A percentile compares a stretch with the other conserved stretches of the same genome.
Conservation (phyloP, 2,888 invertebrate species). For the Amaurobius ferox region DNA sequence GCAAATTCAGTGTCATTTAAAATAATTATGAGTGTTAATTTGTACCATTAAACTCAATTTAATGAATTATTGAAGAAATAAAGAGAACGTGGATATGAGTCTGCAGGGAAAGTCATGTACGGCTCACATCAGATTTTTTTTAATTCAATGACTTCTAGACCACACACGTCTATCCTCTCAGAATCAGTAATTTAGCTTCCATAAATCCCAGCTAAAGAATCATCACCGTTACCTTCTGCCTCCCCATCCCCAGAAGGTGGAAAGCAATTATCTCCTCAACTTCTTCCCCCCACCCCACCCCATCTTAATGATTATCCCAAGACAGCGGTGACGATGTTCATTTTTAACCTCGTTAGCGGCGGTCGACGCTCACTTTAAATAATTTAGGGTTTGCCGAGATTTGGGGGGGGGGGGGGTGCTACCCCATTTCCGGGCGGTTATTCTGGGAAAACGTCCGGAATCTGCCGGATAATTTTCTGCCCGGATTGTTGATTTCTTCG, state of each 20-base stretch:
- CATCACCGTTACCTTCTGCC: background rate
- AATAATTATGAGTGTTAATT: no score
- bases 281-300: background rate
- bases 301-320: conserved; percentile 15
- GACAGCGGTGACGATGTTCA: conserved; percentile 8
- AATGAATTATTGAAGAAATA: no score
- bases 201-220: conserved; percentile 8
- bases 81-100: no score
- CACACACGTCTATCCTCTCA: no score
- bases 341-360: conserved; percentile 15
- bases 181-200: background rate
- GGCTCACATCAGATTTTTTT: no score
- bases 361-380: conserved; percentile 9
- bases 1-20: no score
- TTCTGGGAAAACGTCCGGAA: background rate
- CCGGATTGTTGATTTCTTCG: no score
- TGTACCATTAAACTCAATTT: no score
- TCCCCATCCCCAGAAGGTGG: background rate
- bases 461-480: background rate
- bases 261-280: background rate
- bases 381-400: conserved; percentile 3
- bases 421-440: conserved; percentile 1
- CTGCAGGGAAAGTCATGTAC: no score
- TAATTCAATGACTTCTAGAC: no score
- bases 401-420: background rate